These are phyloP conservation scores for Piaya cayana DNA, from an alignment of 2,113 vertebrate genomes.

Conservation along the genomic window DNA sequence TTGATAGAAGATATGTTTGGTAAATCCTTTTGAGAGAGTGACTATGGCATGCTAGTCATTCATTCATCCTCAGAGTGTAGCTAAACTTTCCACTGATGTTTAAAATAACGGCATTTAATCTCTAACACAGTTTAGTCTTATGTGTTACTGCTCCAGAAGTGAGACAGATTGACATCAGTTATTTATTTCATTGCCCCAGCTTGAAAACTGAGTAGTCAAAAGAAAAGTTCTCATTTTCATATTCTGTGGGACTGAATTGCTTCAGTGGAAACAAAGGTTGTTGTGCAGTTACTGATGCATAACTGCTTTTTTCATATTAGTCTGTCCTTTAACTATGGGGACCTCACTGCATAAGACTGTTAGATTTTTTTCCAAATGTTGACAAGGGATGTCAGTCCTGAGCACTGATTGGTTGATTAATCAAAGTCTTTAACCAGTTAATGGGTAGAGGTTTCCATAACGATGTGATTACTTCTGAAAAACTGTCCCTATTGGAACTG, in stretches of 20 bases:
- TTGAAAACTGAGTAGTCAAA: constrained; percentile 19
- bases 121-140: neutral
- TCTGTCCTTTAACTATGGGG: neutral
- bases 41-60: neutral
- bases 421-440: constrained; percentile 15
- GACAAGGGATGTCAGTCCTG: neutral
- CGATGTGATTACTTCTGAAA: neutral
- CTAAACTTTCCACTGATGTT: neutral
- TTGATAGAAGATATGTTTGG: constrained; percentile 3
- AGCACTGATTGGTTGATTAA: neutral
- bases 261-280: neutral
- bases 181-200: constrained; percentile 3
- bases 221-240: constrained; percentile 25
- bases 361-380: neutral
- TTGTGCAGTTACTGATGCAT: neutral
- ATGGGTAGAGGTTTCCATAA: neutral
- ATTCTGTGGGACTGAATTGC: neutral
- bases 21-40: constrained; percentile 12
- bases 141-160: neutral
- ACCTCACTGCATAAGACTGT: neutral
- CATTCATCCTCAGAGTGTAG: constrained; percentile 1
- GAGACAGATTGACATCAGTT: neutral
- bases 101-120: constrained; percentile 4
- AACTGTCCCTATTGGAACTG: neutral
- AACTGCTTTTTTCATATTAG: neutral